A percentile compares a stretch with the other conserved stretches of the same genome.
Evolutionary conservation across 2,888 invertebrate species (phyloP).

Genomic region (Hemaris fuciformis): DNA sequence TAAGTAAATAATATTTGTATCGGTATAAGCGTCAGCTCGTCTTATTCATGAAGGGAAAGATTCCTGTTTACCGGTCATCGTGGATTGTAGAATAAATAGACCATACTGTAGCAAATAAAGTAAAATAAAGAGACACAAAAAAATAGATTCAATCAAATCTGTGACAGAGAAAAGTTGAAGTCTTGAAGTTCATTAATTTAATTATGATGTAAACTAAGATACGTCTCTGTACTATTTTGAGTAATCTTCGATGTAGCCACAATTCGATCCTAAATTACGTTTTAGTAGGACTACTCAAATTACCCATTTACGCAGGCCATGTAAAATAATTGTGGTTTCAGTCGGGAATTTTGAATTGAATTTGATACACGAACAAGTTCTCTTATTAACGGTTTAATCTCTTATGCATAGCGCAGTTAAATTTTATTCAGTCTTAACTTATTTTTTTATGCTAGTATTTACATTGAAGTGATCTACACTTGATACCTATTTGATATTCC

Average conservation of each 20-base stretch:
- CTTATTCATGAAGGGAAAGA: too few relatives aligned
- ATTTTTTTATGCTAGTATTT: background rate
- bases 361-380: constrained; percentile 23
- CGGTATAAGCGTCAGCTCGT: too few relatives aligned
- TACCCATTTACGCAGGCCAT: constrained; percentile 22
- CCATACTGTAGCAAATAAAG: too few relatives aligned
- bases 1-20: too few relatives aligned
- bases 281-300: background rate
- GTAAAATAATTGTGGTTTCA: constrained; percentile 22
- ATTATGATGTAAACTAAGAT: background rate
- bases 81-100: too few relatives aligned
- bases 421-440: background rate
- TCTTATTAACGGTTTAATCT: constrained; percentile 20
- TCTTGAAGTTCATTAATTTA: background rate
- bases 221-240: background rate
- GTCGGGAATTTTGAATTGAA: constrained; percentile 23
- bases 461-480: background rate
- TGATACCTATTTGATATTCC: too few relatives aligned
- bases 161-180: background rate
- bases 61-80: too few relatives aligned
- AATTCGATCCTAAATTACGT: background rate
- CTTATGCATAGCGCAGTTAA: background rate
- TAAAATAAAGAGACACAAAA: too few relatives aligned
- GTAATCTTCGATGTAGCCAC: background rate
- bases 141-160: background rate